These are phyloP conservation scores for Agonopterix heracliana DNA, from an alignment of 2,888 invertebrate genomes.

Conservation along the genomic window DNA sequence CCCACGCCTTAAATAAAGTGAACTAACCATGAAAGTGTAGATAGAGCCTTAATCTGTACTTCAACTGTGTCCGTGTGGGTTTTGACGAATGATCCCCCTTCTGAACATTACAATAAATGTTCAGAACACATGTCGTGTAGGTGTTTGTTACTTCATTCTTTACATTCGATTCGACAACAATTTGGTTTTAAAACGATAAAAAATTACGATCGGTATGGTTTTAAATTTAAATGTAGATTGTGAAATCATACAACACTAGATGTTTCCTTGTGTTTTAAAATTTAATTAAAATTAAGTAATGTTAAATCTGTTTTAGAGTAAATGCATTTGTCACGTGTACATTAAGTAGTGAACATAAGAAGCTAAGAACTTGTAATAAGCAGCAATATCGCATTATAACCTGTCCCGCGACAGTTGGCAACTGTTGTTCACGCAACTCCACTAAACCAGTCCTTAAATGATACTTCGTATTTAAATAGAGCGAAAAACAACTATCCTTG, in stretches of 20 bases:
- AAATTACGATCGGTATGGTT: background rate
- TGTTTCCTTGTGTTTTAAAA: no score
- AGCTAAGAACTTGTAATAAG: no score
- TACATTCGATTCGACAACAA: conserved; percentile 15
- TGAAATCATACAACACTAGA: no score
- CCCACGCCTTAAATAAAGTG: no score
- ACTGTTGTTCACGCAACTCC: conserved; percentile 1
- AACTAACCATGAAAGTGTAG: background rate
- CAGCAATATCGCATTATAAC: conserved; percentile 17
- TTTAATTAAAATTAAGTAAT: no score
- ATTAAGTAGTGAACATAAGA: no score
- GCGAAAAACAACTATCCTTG: no score
- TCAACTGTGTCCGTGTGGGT: conserved; percentile 19
- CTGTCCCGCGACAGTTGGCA: conserved; percentile 18
- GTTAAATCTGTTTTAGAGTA: no score
- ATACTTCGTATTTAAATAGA: no score
- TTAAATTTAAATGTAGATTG: background rate
- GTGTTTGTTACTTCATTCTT: conserved; percentile 11
- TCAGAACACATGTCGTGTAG: conserved; percentile 15
- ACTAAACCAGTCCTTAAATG: background rate
- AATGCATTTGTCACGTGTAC: no score
- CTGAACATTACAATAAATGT: no score
- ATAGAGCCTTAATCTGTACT: background rate
- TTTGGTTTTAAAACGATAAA: conserved; percentile 14
- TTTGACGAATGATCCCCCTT: conserved; percentile 17